Percentiles rank a stretch among this genome's conserved stretches.
phyloP scores from a whole-genome alignment of 1,140 invertebrate genomes.

The Drosophila setifemur region DNA sequence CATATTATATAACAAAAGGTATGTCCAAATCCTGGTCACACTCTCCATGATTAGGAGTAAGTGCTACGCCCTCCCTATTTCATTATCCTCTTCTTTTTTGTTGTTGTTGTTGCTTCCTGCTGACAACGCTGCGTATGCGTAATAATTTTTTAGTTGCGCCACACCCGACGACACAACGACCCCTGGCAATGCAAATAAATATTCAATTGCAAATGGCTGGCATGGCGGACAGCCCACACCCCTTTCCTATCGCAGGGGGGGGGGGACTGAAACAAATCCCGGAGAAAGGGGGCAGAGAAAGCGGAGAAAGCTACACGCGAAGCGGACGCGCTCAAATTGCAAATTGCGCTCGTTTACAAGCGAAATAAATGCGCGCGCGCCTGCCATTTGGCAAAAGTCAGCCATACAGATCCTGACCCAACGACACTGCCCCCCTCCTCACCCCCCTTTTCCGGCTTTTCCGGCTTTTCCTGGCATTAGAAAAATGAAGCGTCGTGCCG shows the following conservation, averaged over 20 bases:
- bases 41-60: conserved; percentile 23
- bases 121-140: conserved; percentile 41
- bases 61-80: neutral
- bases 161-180: conserved; percentile 32
- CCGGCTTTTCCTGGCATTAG: conserved; percentile 39
- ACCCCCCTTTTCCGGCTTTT: neutral
- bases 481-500: conserved; percentile 74
- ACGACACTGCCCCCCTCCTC: neutral
- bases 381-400: conserved; percentile 57
- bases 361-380: conserved; percentile 62
- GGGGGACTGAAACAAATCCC: too few species aligned
- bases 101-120: neutral
- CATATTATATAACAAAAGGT: too few species aligned
- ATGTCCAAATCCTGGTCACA: conserved; percentile 21
- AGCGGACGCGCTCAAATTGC: conserved; percentile 70
- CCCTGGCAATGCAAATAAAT: conserved; percentile 50
- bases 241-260: neutral
- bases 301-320: conserved; percentile 4
- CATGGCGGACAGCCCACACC: neutral
- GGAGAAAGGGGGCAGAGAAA: too few species aligned
- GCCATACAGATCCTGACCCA: conserved; percentile 7
- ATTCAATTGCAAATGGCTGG: conserved; percentile 66
- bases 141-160: conserved; percentile 65
- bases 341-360: conserved; percentile 75
- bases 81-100: neutral